Base-by-base conservation (phyloP, 2,888 invertebrate genomes). In the Tipula vernalis region DNA sequence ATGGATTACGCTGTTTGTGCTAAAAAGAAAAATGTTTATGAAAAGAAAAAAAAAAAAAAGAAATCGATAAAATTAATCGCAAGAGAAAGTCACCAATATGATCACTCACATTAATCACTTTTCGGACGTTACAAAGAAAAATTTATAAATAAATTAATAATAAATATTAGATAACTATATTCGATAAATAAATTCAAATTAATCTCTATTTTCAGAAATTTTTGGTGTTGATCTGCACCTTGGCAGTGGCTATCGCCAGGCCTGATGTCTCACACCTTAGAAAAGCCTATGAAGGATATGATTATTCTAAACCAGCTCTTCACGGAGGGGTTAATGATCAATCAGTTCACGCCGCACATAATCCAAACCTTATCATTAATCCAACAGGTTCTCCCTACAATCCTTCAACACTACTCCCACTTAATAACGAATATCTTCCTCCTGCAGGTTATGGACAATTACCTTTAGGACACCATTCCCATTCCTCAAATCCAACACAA, bases 211-310 rank as follows among this genome's bases (percentile, higher is more conserved):
- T 39, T 39, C 84, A 84, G 84, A 84, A 41, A 84, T 84, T 84
- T 41, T 84, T 84, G 84, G 84, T 84, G 84, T 39, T 84, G 84
- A 41, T 84, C 15, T 84, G 84, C 84, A 84, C 84, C 84, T 84
- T 84, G 84, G 84, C 84, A 84, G 84, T 84, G 84, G 84, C 84
- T 84, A 0, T 84, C 84, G 84, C 84, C 84, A 84, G 84, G 84
- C 84, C 84, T 39, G 84, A 84, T 84, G 84, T 84, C 4, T 84
- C 84, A 84, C 84, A 84, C 84, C 84, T 84, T 39, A 36, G 15
- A 41, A 84, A 84, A 39, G 84, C 39, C 10, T 5, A 83, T 36
- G 83, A 5, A 84, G 84, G 84, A 84, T 84, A 84, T 84, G 84
- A 84, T 84, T 84, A 84, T 84, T 13, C 36, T 0, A 36, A 41